Percentiles rank a stretch among this genome's conserved stretches.
Conservation (phyloP, 64 coral and sea anemone species). For the Anthopleura sola region DNA sequence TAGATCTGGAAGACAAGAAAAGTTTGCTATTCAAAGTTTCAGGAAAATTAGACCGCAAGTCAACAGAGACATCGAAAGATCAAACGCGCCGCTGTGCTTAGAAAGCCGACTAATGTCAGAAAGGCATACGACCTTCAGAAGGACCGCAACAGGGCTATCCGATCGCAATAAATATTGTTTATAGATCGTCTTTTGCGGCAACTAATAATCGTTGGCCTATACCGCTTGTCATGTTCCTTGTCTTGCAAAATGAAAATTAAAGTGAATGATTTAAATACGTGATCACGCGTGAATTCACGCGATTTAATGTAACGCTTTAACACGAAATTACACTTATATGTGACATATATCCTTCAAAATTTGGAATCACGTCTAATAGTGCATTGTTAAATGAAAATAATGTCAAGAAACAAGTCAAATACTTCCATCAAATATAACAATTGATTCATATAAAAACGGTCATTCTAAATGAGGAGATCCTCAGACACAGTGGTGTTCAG, state of each 20-base stretch:
- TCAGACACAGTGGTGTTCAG: not conserved
- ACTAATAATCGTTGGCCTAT: conserved; percentile 9
- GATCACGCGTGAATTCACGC: conserved; percentile 17
- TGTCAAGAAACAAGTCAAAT: conserved; percentile 1
- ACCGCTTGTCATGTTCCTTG: conserved; percentile 8
- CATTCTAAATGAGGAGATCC: not conserved
- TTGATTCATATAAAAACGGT: conserved; percentile 13
- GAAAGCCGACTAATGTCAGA: conserved; percentile 22
- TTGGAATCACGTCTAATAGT: not conserved
- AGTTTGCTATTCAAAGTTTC: conserved; percentile 26
- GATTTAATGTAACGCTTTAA: conserved; percentile 4
- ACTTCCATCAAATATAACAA: not conserved
- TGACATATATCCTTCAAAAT: not conserved
- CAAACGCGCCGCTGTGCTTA: conserved; percentile 1
- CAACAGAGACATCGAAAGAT: not conserved
- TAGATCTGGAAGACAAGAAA: not conserved
- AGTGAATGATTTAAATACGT: conserved; percentile 5
- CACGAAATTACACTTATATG: conserved; percentile 12
- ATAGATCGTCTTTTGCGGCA: conserved; percentile 21
- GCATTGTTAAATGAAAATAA: not conserved
- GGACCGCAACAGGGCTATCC: conserved; percentile 2
- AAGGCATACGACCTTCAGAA: conserved; percentile 21
- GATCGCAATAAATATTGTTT: conserved; percentile 36
- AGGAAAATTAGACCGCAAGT: conserved; percentile 31
- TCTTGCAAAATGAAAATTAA: not conserved